A percentile compares a stretch with the other conserved stretches of the same genome.
These are phyloP conservation scores for Tenualosa ilisha DNA, from an alignment of 2,797 vertebrate genomes.

Conservation along the genomic window DNA sequence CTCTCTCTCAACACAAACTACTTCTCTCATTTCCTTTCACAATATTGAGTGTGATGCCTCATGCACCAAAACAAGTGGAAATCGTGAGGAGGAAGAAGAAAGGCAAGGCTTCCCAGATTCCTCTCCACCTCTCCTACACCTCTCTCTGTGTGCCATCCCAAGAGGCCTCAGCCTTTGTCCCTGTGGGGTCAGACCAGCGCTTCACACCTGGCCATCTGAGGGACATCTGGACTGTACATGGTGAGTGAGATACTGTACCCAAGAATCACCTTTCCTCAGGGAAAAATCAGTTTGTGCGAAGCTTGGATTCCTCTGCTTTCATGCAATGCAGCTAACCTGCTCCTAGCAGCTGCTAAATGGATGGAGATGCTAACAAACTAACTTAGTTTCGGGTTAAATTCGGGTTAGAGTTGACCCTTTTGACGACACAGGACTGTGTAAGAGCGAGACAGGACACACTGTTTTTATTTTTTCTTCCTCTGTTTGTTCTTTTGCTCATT, in stretches of 20 bases:
- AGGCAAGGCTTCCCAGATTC: not conserved
- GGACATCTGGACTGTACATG: not conserved
- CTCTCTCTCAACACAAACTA: not conserved
- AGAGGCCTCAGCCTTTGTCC: not conserved
- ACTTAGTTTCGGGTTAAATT: not conserved
- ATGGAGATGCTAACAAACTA: not conserved
- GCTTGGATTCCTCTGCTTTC: not conserved
- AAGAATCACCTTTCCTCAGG: not conserved
- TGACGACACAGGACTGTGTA: not conserved
- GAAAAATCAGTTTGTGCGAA: not conserved
- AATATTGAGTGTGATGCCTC: not conserved
- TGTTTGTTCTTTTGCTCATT: not conserved
- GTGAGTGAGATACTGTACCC: not conserved
- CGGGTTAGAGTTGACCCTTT: not conserved
- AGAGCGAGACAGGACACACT: not conserved
- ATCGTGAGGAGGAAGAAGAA: not conserved
- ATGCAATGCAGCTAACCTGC: not conserved
- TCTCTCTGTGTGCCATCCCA: not conserved
- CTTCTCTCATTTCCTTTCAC: not conserved
- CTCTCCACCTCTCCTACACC: not conserved
- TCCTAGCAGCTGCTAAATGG: not conserved
- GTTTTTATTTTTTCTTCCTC: not conserved
- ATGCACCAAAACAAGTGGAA: not conserved
- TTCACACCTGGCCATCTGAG: not conserved
- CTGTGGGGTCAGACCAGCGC: not conserved